Evolutionary conservation across 2,888 invertebrate species (phyloP), one percentile per base, ranked within the genome.

Genomic region (Sarcophaga subvicina): DNA sequence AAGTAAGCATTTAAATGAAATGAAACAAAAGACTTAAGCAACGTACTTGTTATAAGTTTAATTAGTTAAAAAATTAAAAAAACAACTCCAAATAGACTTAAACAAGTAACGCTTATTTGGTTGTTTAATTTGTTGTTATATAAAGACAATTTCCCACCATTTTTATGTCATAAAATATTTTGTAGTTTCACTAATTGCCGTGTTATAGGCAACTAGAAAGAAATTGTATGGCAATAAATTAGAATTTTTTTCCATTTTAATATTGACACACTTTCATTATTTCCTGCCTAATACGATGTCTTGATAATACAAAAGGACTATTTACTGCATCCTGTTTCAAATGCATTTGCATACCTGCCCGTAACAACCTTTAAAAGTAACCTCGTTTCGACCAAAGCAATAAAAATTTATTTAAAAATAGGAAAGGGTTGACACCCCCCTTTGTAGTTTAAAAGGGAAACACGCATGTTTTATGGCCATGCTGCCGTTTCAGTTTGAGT

Each of bases 371-470:
- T 25, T 11, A 47, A 17, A 37, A 62, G 47, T 62, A 25, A 37
- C 77, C 80, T 83, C 78, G 83, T 59, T 5, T 37, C 70, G 4
- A 27, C 27, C 88, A 37, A 89, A 90, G 89, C 89, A 89, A 88
- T 86, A 63, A 47, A 49, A 59, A 72, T 47, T 59, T 60, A 71
- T 64, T 37, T 66, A 12, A 75, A 8, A 76, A 45, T 47, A 59
- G 6, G 71, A 83, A 88, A 86, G 87, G 81, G 87, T 81, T 87
- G 63, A 84, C 84, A 83, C 78, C 77, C 83, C 80, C 14, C 5
- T 25, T 10, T 17, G 71, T 37, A 25, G 20, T 83, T 77, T 64
- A 17, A 6, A 6, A 66, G 14, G 77, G 77, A 80, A 83, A 77
- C 47, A 80, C 59, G 20, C 76, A 70, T 22, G 22, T 59, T 81